Evolutionary conservation across 2,888 invertebrate genomes (phyloP), one percentile per base, ranked within the genome.

Genomic region (Pasiphila rectangulata): DNA sequence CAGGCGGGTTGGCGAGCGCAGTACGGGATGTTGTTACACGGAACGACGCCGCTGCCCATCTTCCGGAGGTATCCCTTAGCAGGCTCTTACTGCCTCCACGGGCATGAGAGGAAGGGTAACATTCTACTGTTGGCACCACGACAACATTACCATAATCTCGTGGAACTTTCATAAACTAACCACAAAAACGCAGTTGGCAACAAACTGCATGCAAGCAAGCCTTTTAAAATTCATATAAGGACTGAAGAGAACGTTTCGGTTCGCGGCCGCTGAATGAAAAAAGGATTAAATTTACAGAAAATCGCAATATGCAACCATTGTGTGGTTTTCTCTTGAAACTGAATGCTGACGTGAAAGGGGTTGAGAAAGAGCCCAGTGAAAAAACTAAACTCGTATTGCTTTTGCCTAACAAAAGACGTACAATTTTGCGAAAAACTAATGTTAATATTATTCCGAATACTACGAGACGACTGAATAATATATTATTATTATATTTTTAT

Each of bases 211-310:
- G 38, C 21, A 32, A 13, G 27, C n/a, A 34, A 54, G 37, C 51
- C 53, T 57, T 64, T 61, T 54, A 64, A 67, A 67, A 64, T 63
- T 62, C 65, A 61, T 67, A 57, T 51, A 60, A 47, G 57, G 52
- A 54, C 56, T 57, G 59, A 35, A 54, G 51, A 57, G 57, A 59
- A 37, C 46, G 34, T 38, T 48, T 54, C 34, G 35, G 48, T 25
- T 19, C 27, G 42, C 46, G 48, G 42, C 40, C 43, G 30, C 35
- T 37, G 40, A 45, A 34, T 32, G 41, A 41, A 42, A 37, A 36
- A 50, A 45, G 45, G 27, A 50, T 50, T 43, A 4, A 45, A 45
- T 50, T 37, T 37, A 37, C 45, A 17, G 15, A 40, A 36, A 17
- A 48, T 40, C 39, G 44, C 44, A 49, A 44, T 44, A 40, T 48